Percentiles rank a stretch among this genome's conserved stretches.
Evolutionary conservation across 2,888 invertebrate genomes (phyloP).

Genomic region (Strigamia transsilvanica): DNA sequence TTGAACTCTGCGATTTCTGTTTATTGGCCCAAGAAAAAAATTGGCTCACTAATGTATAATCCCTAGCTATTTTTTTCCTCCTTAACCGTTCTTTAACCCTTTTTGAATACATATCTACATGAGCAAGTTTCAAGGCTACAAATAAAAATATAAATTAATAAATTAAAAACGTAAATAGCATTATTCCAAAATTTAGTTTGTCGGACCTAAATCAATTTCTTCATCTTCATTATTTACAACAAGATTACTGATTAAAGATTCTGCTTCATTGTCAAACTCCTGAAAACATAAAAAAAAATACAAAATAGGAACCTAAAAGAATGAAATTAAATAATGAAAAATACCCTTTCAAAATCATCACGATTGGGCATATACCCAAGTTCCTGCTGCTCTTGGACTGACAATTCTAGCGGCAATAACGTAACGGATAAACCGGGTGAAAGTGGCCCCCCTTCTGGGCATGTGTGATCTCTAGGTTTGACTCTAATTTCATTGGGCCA

Average conservation of each 20-base stretch:
- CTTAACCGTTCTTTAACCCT: constrained; percentile 84
- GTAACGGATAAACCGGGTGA: constrained; percentile 77
- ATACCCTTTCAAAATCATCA: constrained; percentile 92
- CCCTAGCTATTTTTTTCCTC: constrained; percentile 87
- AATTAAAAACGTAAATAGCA: neutral
- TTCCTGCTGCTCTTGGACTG: constrained; percentile 83
- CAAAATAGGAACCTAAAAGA: too few relatives aligned
- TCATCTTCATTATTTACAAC: constrained; percentile 85
- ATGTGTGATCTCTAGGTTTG: constrained; percentile 63
- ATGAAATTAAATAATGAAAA: neutral
- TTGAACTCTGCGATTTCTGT: constrained; percentile 68
- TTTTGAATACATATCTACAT: constrained; percentile 90
- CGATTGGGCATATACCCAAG: constrained; percentile 94
- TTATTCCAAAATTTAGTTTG: constrained; percentile 59
- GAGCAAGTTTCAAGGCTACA: constrained; percentile 83
- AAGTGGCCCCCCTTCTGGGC: constrained; percentile 69
- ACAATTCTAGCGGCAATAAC: constrained; percentile 81
- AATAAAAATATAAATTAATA: constrained; percentile 58
- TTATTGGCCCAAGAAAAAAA: constrained; percentile 76
- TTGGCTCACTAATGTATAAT: constrained; percentile 87
- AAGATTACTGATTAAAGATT: constrained; percentile 85
- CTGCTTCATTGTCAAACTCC: constrained; percentile 93
- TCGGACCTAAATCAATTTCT: constrained; percentile 81
- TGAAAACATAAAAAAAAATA: constrained; percentile 61
- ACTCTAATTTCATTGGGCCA: constrained; percentile 60